Conservation (phyloP, 2,888 invertebrate genomes). For the Ichneumoninae sp. region DNA sequence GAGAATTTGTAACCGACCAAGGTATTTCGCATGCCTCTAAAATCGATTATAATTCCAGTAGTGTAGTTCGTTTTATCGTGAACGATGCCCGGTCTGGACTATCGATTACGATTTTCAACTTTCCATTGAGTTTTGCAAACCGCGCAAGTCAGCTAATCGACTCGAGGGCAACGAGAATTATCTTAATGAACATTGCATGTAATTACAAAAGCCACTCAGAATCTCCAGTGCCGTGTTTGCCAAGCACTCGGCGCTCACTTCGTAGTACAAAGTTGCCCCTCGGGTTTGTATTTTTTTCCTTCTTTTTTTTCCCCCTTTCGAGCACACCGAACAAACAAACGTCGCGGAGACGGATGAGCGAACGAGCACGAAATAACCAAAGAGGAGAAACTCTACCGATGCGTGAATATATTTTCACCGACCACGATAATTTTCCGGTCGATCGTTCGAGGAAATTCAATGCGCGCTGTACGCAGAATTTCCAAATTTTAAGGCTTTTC, state of each 20-base stretch:
- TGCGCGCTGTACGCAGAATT: background rate
- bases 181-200: constrained; percentile 21
- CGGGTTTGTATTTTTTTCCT: background rate
- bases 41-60: too few species aligned
- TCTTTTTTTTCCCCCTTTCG: background rate
- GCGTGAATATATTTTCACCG: constrained; percentile 1
- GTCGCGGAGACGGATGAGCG: constrained; percentile 16
- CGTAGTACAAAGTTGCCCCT: constrained; percentile 32
- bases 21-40: too few species aligned
- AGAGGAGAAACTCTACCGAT: constrained; percentile 37
- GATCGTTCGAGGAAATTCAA: constrained; percentile 21
- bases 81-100: background rate
- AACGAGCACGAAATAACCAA: constrained; percentile 22
- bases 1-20: too few species aligned
- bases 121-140: background rate
- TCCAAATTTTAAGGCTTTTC: background rate
- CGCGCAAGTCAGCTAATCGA: background rate
- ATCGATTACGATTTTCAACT: background rate
- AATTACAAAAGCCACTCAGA: constrained; percentile 39
- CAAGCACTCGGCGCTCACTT: constrained; percentile 43
- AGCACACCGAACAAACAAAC: background rate
- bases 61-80: too few species aligned
- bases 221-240: constrained; percentile 36
- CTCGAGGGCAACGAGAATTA: background rate
- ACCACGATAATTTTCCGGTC: constrained; percentile 17